These are phyloP conservation scores for Falco cherrug DNA, from an alignment of 2,797 vertebrate genomes.

Conservation along the genomic window DNA sequence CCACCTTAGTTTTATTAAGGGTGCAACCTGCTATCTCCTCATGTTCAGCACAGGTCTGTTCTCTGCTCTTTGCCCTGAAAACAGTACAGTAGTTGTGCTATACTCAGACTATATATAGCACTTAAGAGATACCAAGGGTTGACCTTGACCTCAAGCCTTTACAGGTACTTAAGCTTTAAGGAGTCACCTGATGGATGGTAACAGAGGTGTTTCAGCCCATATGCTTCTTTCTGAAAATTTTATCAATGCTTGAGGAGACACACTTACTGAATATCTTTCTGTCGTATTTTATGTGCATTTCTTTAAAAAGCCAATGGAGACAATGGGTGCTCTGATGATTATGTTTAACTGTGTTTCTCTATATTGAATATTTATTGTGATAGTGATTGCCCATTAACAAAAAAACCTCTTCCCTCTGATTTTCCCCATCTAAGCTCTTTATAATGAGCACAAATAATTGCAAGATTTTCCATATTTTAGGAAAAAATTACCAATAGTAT, in stretches of 20 bases:
- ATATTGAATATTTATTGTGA: neutral
- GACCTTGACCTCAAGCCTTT: neutral
- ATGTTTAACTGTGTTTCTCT: neutral
- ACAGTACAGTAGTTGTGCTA: neutral
- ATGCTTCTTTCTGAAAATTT: neutral
- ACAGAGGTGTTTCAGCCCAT: neutral
- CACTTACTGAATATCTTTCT: neutral
- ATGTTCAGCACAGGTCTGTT: neutral
- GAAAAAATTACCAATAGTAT: neutral
- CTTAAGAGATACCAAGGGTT: neutral
- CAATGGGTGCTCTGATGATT: neutral
- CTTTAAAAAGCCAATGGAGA: neutral
- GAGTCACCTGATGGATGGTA: neutral
- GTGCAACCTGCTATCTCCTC: neutral
- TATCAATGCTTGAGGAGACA: neutral
- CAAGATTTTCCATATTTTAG: neutral
- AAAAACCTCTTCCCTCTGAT: neutral
- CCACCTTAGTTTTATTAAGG: neutral
- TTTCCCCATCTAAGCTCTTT: neutral
- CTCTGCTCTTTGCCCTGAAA: slow-evolving; percentile 49
- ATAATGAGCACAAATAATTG: neutral
- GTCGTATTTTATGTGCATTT: neutral
- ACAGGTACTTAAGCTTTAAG: neutral
- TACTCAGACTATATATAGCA: neutral
- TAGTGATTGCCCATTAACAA: neutral